These are phyloP conservation scores for Thalassophryne amazonica DNA, from an alignment of 2,797 vertebrate genomes.

Conservation along the genomic window DNA sequence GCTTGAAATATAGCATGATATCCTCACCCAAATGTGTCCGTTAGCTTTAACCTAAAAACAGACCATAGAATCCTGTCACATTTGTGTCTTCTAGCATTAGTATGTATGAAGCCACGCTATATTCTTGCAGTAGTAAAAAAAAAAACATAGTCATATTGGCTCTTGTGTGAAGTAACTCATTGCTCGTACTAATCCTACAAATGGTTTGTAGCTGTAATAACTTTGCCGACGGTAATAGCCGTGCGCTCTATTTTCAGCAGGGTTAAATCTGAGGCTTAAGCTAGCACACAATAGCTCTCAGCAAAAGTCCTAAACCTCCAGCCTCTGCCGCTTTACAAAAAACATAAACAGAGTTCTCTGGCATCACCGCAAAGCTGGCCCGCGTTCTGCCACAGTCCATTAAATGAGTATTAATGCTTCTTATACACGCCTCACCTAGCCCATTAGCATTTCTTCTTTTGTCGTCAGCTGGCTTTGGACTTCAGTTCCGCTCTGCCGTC, in stretches of 20 bases:
- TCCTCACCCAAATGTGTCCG: too few relatives aligned
- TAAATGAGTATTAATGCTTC: slow-evolving; percentile 52
- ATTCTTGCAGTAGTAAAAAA: background rate
- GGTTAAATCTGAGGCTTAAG: slow-evolving; percentile 56
- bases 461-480: background rate
- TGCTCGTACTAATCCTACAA: slow-evolving; percentile 36
- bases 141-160: slow-evolving; percentile 21
- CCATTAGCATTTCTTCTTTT: slow-evolving; percentile 24
- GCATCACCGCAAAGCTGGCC: slow-evolving; percentile 2
- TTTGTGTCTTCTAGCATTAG: background rate
- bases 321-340: slow-evolving; percentile 24
- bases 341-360: slow-evolving; percentile 8
- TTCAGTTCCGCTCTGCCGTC: slow-evolving; percentile 10
- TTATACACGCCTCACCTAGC: slow-evolving; percentile 33
- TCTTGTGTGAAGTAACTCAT: background rate
- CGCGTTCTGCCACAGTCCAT: slow-evolving; percentile 43
- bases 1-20: too few relatives aligned
- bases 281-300: slow-evolving; percentile 38
- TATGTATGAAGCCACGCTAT: background rate
- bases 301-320: slow-evolving; percentile 44
- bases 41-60: too few relatives aligned
- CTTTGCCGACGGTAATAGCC: slow-evolving; percentile 57
- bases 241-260: slow-evolving; percentile 44
- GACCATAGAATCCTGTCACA: too few relatives aligned
- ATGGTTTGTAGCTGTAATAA: slow-evolving; percentile 52